phyloP scores from a whole-genome alignment of 2,113 vertebrate genomes.

The Burhinus oedicnemus region DNA sequence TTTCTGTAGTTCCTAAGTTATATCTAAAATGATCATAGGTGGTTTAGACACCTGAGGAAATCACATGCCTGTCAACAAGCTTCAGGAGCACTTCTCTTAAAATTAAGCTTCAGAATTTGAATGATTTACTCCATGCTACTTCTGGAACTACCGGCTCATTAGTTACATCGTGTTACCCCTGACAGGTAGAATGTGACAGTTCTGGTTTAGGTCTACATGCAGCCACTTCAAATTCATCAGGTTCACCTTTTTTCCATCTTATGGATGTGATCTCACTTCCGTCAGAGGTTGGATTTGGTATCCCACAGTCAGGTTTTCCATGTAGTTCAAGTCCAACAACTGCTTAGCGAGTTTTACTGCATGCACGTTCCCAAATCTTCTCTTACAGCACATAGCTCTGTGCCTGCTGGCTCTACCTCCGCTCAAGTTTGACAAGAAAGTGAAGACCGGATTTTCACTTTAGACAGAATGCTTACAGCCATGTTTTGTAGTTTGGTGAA shows the following conservation, averaged over 20 bases:
- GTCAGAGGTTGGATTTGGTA: background rate
- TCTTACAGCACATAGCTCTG: background rate
- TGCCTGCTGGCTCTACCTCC: background rate
- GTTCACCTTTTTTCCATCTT: background rate
- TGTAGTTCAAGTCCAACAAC: fast-evolving
- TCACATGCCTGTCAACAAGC: background rate
- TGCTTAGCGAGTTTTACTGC: background rate
- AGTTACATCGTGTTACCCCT: background rate
- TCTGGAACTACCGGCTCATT: background rate
- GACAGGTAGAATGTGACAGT: background rate
- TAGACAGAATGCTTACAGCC: background rate
- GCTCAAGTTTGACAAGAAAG: background rate
- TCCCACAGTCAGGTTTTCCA: background rate
- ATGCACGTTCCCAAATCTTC: background rate
- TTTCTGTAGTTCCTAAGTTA: background rate
- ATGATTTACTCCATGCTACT: background rate
- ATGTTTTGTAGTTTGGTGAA: background rate
- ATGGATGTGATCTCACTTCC: background rate
- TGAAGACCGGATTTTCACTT: background rate
- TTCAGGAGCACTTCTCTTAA: background rate
- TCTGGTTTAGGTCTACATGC: background rate
- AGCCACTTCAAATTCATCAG: background rate
- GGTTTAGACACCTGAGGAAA: background rate
- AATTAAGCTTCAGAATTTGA: background rate
- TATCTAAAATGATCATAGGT: background rate